Evolutionary conservation across 2,113 vertebrate species (phyloP).

Genomic region (Ariopsis seemanni): DNA sequence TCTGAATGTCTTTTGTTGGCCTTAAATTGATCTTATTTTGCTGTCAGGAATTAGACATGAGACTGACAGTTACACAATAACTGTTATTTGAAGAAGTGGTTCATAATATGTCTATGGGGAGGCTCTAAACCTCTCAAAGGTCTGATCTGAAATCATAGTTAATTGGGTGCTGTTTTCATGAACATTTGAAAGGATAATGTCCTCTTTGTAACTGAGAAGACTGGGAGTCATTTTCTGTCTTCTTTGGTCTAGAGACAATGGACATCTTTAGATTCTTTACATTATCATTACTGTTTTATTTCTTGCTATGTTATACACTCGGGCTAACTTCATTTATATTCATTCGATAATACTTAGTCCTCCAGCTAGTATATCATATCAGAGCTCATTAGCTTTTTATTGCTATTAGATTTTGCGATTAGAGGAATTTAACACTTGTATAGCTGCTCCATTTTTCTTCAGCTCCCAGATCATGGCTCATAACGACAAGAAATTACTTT

Average conservation of each 20-base stretch:
- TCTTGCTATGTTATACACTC: background rate
- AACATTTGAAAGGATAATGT: background rate
- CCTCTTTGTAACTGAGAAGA: background rate
- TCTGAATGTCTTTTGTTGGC: constrained; percentile 17
- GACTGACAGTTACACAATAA: background rate
- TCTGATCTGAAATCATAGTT: constrained; percentile 9
- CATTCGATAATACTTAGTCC: background rate
- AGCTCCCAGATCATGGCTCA: background rate
- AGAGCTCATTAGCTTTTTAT: background rate
- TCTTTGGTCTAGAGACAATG: constrained; percentile 2
- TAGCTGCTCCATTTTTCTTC: background rate
- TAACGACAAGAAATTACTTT: background rate
- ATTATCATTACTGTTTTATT: background rate
- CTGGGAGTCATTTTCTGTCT: background rate
- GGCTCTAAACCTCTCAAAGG: background rate
- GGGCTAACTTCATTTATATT: background rate
- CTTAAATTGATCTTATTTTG: constrained; percentile 4
- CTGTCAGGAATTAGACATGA: constrained; percentile 1
- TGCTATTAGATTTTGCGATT: constrained; percentile 2
- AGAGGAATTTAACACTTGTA: background rate
- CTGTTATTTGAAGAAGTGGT: constrained; percentile 1
- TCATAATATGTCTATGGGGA: constrained; percentile 6
- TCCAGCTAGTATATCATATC: background rate
- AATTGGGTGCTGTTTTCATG: constrained; percentile 7
- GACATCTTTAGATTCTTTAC: background rate